Percentiles rank a stretch among this genome's conserved stretches.
Conservation (phyloP, 2,797 vertebrate species). For the Bucorvus abyssinicus region DNA sequence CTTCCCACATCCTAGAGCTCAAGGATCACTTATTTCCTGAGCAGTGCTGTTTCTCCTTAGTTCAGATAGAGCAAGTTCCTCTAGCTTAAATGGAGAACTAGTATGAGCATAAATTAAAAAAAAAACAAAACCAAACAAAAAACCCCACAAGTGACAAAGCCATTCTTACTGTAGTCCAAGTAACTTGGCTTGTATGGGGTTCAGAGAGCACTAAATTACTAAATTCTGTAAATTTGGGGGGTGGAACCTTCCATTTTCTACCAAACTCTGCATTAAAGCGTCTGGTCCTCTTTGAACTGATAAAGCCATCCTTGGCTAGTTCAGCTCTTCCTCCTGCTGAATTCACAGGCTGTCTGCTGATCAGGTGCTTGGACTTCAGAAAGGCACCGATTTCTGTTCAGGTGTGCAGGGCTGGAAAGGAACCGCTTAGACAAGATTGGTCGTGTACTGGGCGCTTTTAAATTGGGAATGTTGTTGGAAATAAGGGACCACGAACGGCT, state of each 20-base stretch:
- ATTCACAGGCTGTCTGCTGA: fast-evolving
- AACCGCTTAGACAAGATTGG: background rate
- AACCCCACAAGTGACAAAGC: background rate
- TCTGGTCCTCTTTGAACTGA: background rate
- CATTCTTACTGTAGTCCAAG: background rate
- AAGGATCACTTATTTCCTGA: background rate
- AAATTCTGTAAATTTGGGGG: background rate
- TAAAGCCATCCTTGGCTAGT: background rate
- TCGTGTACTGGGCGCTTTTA: background rate
- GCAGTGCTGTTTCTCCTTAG: background rate
- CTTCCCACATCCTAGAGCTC: background rate
- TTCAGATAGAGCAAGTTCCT: background rate
- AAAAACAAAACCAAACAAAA: background rate
- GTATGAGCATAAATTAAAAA: background rate
- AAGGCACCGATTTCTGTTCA: background rate
- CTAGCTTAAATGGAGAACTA: background rate
- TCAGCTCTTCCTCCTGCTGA: background rate
- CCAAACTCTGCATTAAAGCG: background rate
- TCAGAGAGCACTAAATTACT: background rate
- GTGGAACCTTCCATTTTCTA: background rate
- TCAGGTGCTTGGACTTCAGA: background rate
- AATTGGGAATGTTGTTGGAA: background rate
- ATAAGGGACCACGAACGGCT: background rate
- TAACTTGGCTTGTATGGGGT: background rate
- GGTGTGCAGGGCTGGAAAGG: background rate